Evolutionary conservation across 2,888 invertebrate species (phyloP).

Genomic region (Agriotes lineatus): DNA sequence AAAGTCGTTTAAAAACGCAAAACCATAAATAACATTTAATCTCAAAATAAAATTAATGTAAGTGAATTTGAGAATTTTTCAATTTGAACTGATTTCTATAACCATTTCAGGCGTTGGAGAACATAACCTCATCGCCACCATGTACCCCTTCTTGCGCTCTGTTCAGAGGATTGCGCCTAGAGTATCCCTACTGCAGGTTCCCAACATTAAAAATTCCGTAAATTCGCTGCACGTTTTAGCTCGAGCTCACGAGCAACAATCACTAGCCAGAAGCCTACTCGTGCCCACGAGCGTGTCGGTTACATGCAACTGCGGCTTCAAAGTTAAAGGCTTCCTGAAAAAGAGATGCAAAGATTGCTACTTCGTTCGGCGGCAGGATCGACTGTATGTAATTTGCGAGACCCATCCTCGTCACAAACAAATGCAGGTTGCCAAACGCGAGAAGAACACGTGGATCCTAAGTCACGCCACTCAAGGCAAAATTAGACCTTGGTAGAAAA

Average conservation of each 20-base stretch:
- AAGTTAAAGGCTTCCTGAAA: constrained; percentile 77
- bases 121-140: too few species aligned
- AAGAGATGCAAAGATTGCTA: constrained; percentile 86
- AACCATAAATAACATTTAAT: too few species aligned
- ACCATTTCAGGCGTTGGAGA: too few species aligned
- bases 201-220: not conserved
- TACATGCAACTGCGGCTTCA: constrained; percentile 71
- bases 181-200: too few species aligned
- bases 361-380: constrained; percentile 75
- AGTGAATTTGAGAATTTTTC: too few species aligned
- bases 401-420: constrained; percentile 86
- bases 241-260: not conserved
- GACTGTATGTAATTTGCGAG: constrained; percentile 80
- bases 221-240: constrained; percentile 7
- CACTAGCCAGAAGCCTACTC: not conserved
- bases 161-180: too few species aligned
- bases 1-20: too few species aligned
- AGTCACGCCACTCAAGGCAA: constrained; percentile 80
- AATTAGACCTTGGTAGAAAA: constrained; percentile 68
- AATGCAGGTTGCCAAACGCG: constrained; percentile 77
- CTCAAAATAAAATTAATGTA: too few species aligned
- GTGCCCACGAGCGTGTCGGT: constrained; percentile 47
- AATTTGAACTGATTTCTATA: too few species aligned
- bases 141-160: too few species aligned
- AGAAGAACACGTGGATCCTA: constrained; percentile 80